phyloP scores from a whole-genome alignment of 2,797 vertebrate genomes.

The Parotocinclus haroldoi region DNA sequence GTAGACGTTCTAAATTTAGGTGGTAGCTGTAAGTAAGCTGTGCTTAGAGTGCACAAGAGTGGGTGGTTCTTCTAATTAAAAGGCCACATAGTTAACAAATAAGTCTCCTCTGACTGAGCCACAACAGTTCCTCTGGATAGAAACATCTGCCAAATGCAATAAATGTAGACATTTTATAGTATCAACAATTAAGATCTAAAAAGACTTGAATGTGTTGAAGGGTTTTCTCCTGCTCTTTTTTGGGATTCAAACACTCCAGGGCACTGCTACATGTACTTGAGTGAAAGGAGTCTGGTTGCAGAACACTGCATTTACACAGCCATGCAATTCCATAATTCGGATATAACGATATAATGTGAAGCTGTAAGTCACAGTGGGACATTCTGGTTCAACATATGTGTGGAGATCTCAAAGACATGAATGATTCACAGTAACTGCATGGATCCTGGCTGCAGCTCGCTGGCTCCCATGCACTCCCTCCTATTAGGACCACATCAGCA shows the following conservation, averaged over 20 bases:
- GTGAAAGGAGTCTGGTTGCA: constrained; percentile 41
- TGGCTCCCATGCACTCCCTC: constrained; percentile 16
- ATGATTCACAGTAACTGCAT: constrained; percentile 17
- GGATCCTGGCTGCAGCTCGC: constrained; percentile 17
- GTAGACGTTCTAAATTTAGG: too few relatives aligned
- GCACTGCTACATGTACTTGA: constrained; percentile 23
- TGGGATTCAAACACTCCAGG: constrained; percentile 5
- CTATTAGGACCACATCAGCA: constrained; percentile 23
- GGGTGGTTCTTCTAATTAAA: too few relatives aligned
- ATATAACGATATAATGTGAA: constrained; percentile 46
- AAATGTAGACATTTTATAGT: too few relatives aligned
- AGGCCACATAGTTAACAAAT: too few relatives aligned
- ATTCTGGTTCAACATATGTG: constrained; percentile 29
- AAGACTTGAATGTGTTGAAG: too few relatives aligned
- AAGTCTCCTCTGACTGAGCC: too few relatives aligned
- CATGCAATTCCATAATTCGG: constrained; percentile 46
- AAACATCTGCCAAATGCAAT: too few relatives aligned
- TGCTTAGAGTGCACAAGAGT: too few relatives aligned
- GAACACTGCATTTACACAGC: constrained; percentile 48
- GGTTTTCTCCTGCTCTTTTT: neutral
- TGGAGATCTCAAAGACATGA: constrained; percentile 24
- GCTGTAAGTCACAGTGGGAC: constrained; percentile 39
- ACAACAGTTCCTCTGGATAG: too few relatives aligned
- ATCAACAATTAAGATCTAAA: too few relatives aligned
- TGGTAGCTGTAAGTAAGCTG: too few relatives aligned